These are phyloP conservation scores for Platyrinchus mystaceus DNA, from an alignment of 2,797 vertebrate genomes.

Conservation along the genomic window DNA sequence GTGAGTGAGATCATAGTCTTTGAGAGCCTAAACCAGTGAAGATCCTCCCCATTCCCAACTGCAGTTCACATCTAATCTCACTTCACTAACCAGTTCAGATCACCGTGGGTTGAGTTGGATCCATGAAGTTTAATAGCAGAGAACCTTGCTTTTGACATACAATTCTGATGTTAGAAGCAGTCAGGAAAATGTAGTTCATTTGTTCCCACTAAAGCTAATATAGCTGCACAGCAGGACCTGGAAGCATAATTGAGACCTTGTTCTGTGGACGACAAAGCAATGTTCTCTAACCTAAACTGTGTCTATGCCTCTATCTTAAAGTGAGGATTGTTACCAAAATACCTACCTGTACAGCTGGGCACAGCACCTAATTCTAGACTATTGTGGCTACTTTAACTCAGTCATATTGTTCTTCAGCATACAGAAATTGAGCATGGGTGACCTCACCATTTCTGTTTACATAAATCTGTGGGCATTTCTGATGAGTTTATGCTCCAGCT, in stretches of 20 bases:
- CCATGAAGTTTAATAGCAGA: neutral
- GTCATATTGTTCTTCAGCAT: neutral
- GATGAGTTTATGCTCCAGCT: neutral
- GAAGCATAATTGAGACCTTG: neutral
- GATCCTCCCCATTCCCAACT: rapidly evolving
- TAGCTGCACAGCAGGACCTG: neutral
- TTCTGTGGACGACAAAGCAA: neutral
- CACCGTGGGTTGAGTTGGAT: neutral
- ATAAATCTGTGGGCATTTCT: neutral
- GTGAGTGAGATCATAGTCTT: neutral
- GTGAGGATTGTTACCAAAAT: neutral
- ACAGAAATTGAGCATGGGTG: neutral
- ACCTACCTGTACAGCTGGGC: neutral
- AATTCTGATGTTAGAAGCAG: neutral
- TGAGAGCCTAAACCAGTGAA: neutral
- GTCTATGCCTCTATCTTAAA: neutral
- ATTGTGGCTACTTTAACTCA: neutral
- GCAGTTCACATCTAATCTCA: neutral
- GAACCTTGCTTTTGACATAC: neutral
- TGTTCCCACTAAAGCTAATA: neutral
- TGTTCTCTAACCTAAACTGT: neutral
- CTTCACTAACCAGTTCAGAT: neutral
- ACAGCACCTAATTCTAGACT: neutral
- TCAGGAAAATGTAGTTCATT: neutral
- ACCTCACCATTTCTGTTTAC: neutral